Conservation (phyloP, 2,888 invertebrate genomes). For the Lordiphosa andalusiaca region DNA sequence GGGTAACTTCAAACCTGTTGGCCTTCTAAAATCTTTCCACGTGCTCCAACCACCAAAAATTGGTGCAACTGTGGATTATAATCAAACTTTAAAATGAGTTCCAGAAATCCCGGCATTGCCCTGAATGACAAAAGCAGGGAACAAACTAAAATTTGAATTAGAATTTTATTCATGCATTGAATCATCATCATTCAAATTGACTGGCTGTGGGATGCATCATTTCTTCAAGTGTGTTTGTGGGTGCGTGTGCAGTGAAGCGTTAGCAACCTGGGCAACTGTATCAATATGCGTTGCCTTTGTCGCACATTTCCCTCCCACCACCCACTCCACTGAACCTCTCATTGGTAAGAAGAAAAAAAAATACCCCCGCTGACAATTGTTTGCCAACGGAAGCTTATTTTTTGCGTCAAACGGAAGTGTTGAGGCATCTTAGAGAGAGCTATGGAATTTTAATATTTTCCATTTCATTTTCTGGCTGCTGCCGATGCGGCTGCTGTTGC, state of each 20-base stretch:
- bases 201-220: too few relatives aligned
- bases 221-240: constrained; percentile 2
- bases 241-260: constrained; percentile 49
- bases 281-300: constrained; percentile 63
- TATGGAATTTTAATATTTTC: constrained; percentile 50
- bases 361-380: constrained; percentile 53
- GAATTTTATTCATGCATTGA: too few relatives aligned
- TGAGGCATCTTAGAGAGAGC: constrained; percentile 33
- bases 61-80: too few relatives aligned
- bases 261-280: constrained; percentile 65
- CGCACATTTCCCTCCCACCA: constrained; percentile 27
- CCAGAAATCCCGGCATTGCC: too few relatives aligned
- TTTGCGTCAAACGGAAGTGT: constrained; percentile 68
- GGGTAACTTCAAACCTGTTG: too few relatives aligned
- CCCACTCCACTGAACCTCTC: not conserved
- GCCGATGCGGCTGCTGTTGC: too few relatives aligned
- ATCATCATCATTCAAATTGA: too few relatives aligned
- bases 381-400: constrained; percentile 68
- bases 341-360: not conserved
- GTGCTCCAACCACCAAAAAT: too few relatives aligned
- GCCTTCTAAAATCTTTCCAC: too few relatives aligned
- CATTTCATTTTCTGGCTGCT: constrained; percentile 24
- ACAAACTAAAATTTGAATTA: too few relatives aligned
- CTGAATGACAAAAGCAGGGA: too few relatives aligned
- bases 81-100: too few relatives aligned